Base-by-base conservation (phyloP, 1,140 invertebrate genomes). In the Vanessa atalanta region DNA sequence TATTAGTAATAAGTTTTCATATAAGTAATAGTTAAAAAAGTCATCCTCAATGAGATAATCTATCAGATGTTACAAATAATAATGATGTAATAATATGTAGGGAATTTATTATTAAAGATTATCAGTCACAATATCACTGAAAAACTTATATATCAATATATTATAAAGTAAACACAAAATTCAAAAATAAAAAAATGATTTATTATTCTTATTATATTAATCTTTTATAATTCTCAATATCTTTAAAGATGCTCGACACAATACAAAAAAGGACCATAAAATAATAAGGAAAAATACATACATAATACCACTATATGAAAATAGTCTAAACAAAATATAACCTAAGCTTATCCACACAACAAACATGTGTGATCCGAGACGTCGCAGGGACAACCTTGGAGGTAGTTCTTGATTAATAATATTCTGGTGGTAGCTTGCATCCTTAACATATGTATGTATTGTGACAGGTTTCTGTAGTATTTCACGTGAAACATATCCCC, bases 301-400 rank as follows among this genome's bases (percentile, higher is more conserved):
- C 70, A 83, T 83, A 6, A 90, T 57, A 23, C 84, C 82, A 72
- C 81, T 87, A 73, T 78, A 87, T 0, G 86, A 90, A 51, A 89
- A 88, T 12, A 90, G 63, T 76, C 78, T 83, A 51, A 87, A 86
- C 5, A 83, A n/a, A 55, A 88, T 50, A 55, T 91, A 91, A 6
- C 89, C 90, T 9, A 89, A 16, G 11, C 73, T 77, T 7, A 90
- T 78, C 83, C 81, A 93, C 6, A 89, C 79, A 2, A 96, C 83
- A 26, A 95, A 94, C 50, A 94, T 92, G 73, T 96, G 95, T 69
- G 94, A 95, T 3, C 95, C 96, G 7, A 96, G 88, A 61, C 93
- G 87, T 53, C 97, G 93, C 14, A 98, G 88, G 80, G 95, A 96
- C 13, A 97, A 66, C 70, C 96, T 93, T 5, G 97, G 95, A 2